Evolutionary conservation across 92 coral and sea anemone species (phyloP).

Genomic region (Phymanthus crucifer): DNA sequence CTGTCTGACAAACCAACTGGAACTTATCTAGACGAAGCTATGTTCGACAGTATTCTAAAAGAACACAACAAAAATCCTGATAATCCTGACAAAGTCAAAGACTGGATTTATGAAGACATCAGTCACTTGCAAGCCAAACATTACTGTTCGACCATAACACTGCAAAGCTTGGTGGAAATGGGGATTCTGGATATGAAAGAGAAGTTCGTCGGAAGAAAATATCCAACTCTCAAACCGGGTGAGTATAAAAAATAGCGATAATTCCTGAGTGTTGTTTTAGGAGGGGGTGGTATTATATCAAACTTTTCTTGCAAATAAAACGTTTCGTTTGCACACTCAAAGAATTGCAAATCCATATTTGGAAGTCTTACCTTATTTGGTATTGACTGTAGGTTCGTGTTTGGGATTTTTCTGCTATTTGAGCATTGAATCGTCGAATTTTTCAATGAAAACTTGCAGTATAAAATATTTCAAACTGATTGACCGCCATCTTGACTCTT

Average conservation of each 20-base stretch:
- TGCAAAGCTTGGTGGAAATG: conserved; percentile 63
- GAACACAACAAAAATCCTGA: conserved; percentile 46
- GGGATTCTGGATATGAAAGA: conserved; percentile 66
- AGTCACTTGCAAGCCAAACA: conserved; percentile 31
- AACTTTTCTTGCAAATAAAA: no score
- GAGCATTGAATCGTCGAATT: no score
- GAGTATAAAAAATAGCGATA: neutral
- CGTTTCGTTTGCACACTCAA: no score
- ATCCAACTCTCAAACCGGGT: conserved; percentile 70
- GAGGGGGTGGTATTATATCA: no score
- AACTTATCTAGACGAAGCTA: conserved; percentile 62
- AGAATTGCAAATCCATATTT: no score
- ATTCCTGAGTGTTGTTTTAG: no score
- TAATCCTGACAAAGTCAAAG: conserved; percentile 45
- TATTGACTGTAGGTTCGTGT: no score
- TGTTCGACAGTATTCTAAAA: conserved; percentile 49
- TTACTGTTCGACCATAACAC: conserved; percentile 54
- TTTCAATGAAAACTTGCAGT: no score
- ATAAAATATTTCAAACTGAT: no score
- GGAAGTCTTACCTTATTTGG: no score
- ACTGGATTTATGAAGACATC: conserved; percentile 49
- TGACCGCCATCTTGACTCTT: no score
- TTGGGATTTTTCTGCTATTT: no score
- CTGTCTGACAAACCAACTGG: conserved; percentile 48
- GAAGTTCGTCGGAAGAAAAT: conserved; percentile 50